Conservation (phyloP, 2,888 invertebrate genomes). For the Strigamia transsilvanica region DNA sequence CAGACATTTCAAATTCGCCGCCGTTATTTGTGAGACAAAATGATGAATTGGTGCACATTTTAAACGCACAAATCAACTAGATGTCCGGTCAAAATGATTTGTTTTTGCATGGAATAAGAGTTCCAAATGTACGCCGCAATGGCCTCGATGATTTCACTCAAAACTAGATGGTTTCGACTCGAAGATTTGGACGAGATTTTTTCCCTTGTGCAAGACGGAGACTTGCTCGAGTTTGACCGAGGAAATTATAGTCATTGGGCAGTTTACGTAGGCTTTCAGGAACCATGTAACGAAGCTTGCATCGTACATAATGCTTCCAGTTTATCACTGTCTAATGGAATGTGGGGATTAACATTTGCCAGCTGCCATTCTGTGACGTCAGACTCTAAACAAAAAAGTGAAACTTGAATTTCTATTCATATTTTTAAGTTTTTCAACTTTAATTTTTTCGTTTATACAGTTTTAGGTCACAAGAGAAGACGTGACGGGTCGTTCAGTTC, state of each 20-base stretch:
- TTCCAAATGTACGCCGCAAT: background rate
- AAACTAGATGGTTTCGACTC: background rate
- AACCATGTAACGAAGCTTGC: conserved; percentile 17
- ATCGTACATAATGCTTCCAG: conserved; percentile 34
- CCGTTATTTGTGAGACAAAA: background rate
- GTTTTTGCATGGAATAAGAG: background rate
- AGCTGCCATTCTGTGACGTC: conserved; percentile 5
- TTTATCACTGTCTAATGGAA: conserved; percentile 15
- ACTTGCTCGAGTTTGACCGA: conserved; percentile 44
- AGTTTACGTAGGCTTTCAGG: conserved; percentile 14
- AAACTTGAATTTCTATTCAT: background rate
- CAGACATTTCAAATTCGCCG: background rate
- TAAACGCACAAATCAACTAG: background rate
- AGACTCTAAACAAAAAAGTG: background rate
- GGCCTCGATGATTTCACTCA: background rate
- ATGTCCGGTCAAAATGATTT: background rate
- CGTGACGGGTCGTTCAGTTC: background rate
- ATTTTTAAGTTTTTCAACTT: background rate
- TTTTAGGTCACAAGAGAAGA: background rate
- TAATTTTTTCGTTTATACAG: background rate
- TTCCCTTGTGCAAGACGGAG: conserved; percentile 9
- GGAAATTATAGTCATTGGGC: conserved; percentile 50
- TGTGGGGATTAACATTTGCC: conserved; percentile 27
- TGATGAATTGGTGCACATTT: background rate
- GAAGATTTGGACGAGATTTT: background rate